Conservation (phyloP, 2,797 vertebrate genomes). For the Monodelphis domestica region DNA sequence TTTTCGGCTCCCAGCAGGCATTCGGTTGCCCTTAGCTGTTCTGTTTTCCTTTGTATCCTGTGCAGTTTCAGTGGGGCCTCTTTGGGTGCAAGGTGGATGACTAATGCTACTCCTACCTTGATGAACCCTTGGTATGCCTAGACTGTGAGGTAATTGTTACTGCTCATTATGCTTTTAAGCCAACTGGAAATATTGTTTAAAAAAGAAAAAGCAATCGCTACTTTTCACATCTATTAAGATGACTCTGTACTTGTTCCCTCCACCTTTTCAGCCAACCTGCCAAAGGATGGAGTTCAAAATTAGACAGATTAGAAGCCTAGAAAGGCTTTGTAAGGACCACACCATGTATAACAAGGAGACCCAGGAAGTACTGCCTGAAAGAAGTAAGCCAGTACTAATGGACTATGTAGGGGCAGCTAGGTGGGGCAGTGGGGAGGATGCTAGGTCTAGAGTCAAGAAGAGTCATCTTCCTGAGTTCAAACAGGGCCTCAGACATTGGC, state of each 20-base stretch:
- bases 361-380: background rate
- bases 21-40: background rate
- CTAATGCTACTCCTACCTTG: background rate
- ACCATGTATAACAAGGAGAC: background rate
- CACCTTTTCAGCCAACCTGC: too few species aligned
- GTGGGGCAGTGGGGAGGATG: too few species aligned
- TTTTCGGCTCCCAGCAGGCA: slow-evolving; percentile 5
- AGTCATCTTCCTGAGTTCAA: too few species aligned
- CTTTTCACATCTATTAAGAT: slow-evolving; percentile 10
- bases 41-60: background rate
- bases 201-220: background rate
- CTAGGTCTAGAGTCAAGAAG: too few species aligned
- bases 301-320: background rate
- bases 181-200: background rate
- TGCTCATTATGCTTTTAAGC: slow-evolving; percentile 15
- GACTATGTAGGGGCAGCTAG: too few species aligned
- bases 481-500: too few species aligned
- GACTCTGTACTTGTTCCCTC: background rate
- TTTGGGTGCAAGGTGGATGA: background rate
- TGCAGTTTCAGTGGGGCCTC: background rate
- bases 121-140: background rate
- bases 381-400: background rate
- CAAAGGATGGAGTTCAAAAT: background rate
- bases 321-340: background rate
- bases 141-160: slow-evolving; percentile 10